Evolutionary conservation across 92 coral and sea anemone genomes (phyloP), one percentile per base, ranked within the genome.

Genomic region (Heteractis magnifica): DNA sequence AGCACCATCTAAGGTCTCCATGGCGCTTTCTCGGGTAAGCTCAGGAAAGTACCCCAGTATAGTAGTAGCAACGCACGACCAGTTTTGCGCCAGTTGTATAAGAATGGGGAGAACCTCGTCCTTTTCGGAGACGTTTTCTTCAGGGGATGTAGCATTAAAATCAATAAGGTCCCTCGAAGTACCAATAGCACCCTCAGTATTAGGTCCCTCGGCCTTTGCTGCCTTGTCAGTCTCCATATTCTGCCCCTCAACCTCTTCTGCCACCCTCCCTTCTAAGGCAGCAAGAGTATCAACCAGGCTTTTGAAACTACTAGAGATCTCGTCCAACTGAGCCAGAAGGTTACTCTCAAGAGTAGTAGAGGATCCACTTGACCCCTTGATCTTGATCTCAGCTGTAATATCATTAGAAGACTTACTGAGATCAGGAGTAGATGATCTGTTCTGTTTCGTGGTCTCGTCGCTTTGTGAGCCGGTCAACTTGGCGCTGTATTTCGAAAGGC

Each of bases 11-110:
- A 78, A 80, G 93, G 83, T 76, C 82, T 78, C 88, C 13, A 23
- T 74, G 51, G 73, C 16, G 26, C 87, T 71, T 77, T 88, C 82
- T 55, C 60, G 19, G 12, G 77, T 56, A 52, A 71, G 78, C 51
- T 62, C 82, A 23, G 98, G 98, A 79, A 71, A 82, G 79, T 75
- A 76, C 51, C 98, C 98, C 60, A 94, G 84, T 51, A 94, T 44
- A 26, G 92, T 90, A 14, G 95, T 89, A 7, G 92, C 96, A 50
- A 94, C 93, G 21, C 91, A 90, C 1, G 94, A 94, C 98, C 98
- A 94, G 85, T 83, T 88, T 75, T 92, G 92, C 0, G 94, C 89
- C 14, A 94, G 89, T 59, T 94, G 98, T 23, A 92, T 80, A 84
- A 94, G 75, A 23, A 94, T 89, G 0, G 98, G 98, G 11, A 90